Base-by-base conservation (phyloP, 2,888 invertebrate species). In the Aethes cnicana region DNA sequence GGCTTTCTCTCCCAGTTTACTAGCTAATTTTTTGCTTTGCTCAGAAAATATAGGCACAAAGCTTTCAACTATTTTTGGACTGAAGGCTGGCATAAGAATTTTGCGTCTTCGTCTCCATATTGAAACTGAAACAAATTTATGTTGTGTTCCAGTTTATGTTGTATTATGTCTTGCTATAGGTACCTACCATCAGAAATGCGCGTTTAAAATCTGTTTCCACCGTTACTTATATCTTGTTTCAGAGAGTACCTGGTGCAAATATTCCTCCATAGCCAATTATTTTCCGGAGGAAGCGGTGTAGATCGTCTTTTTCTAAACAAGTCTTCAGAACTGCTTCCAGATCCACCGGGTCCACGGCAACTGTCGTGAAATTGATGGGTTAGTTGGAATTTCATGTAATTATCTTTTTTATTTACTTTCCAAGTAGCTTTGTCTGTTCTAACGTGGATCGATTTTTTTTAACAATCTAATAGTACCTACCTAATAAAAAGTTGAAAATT, bases 21-120 rank as follows among this genome's bases (percentile, higher is more conserved):
- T 63, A 0, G 80, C 67, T 55, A 94, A 68, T 33, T 84, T 84
- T 7, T 80, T 71, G 28, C 91, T 82, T 66, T 94, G 92, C 54
- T 92, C 91, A 21, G 92, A 86, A 72, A 94, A 93, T 0, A 93
- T 86, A 1, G 90, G 85, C 1, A 93, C 84, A 61, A 93, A 94
- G 43, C 84, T 91, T 54, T 93, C 91, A n/a, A 94, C 78, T 53
- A 93, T 91, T 69, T 90, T 92, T 54, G 93, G 93, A 64, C 93
- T 93, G 66, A 94, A 94, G 0, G 92, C 91, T 17, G 94, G 93
- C 17, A 92, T 89, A 41, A 94, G 70, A 48, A 93, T 75, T 72
- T 93, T 93, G 3, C 94, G 79, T 11, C 93, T 84, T 2, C 77
- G 76, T 55, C 90, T 86, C 94, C 94, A 94, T 62, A 92, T 92